A percentile compares a stretch with the other conserved stretches of the same genome.
Evolutionary conservation across 2,888 invertebrate genomes (phyloP).

Genomic region (Dicycla oo): DNA sequence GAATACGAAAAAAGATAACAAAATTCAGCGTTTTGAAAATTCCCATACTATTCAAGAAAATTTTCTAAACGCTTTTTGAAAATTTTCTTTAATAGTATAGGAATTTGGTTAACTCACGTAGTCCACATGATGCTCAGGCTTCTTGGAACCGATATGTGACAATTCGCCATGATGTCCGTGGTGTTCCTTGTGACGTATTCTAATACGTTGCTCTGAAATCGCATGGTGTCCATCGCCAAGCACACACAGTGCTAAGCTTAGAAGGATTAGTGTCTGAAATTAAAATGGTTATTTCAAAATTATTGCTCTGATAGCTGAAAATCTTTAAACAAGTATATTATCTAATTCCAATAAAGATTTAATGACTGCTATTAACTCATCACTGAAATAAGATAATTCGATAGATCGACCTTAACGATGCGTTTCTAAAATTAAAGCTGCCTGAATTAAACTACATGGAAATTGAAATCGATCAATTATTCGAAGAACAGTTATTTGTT

Average conservation of each 20-base stretch:
- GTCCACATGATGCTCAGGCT: constrained; percentile 83
- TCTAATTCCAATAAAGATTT: neutral
- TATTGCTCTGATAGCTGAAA: neutral
- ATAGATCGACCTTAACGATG: constrained; percentile 24
- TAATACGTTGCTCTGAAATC: constrained; percentile 78
- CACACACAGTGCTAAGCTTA: constrained; percentile 75
- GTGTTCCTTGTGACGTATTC: constrained; percentile 63
- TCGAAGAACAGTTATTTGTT: neutral
- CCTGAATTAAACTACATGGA: constrained; percentile 22
- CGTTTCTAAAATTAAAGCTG: constrained; percentile 35
- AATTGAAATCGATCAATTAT: neutral
- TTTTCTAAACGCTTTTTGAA: too few relatives aligned
- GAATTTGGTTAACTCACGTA: constrained; percentile 76
- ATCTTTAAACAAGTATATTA: neutral
- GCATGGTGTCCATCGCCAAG: constrained; percentile 74
- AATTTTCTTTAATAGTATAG: neutral
- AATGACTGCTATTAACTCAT: constrained; percentile 9
- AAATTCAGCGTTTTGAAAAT: too few relatives aligned
- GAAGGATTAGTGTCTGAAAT: constrained; percentile 73
- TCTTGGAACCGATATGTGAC: constrained; percentile 74
- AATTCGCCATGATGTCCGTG: constrained; percentile 75
- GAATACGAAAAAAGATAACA: neutral
- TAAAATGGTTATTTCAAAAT: neutral
- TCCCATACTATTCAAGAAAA: too few relatives aligned
- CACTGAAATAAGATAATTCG: constrained; percentile 24